These are phyloP conservation scores for Tholera decimalis DNA, from an alignment of 2,888 invertebrate genomes.

Conservation along the genomic window DNA sequence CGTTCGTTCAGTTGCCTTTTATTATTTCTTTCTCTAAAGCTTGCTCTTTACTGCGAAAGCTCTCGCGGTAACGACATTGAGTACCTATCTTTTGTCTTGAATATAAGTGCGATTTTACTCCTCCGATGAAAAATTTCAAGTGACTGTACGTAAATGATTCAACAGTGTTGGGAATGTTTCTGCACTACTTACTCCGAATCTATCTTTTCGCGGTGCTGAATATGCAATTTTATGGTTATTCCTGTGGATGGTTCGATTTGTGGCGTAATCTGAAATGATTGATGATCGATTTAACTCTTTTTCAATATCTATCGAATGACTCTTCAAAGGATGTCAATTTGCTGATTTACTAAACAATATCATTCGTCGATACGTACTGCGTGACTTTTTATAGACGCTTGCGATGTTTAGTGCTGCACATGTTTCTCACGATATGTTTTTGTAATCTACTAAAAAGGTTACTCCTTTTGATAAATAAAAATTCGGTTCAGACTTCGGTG, in stretches of 20 bases:
- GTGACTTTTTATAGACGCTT: slow-evolving; percentile 57
- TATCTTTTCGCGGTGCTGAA: slow-evolving; percentile 79
- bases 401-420: slow-evolving; percentile 42
- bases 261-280: slow-evolving; percentile 83
- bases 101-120: slow-evolving; percentile 74
- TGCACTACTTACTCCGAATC: slow-evolving; percentile 80
- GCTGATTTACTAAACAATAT: slow-evolving; percentile 50
- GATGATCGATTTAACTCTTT: slow-evolving; percentile 77
- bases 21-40: slow-evolving; percentile 71
- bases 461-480: slow-evolving; percentile 84
- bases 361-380: slow-evolving; percentile 22
- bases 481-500: slow-evolving; percentile 85
- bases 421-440: slow-evolving; percentile 78
- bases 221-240: slow-evolving; percentile 84
- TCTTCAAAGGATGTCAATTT: slow-evolving; percentile 77
- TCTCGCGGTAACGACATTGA: slow-evolving; percentile 70
- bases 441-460: slow-evolving; percentile 83
- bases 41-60: slow-evolving; percentile 70
- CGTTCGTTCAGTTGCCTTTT: slow-evolving; percentile 65
- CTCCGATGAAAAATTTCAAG: slow-evolving; percentile 69
- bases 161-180: slow-evolving; percentile 78
- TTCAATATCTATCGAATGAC: slow-evolving; percentile 78
- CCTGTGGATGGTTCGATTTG: slow-evolving; percentile 81
- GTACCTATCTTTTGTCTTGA: slow-evolving; percentile 74
- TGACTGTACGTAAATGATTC: slow-evolving; percentile 75